Conservation (phyloP, 2,797 vertebrate genomes). For the Astyanax mexicanus region DNA sequence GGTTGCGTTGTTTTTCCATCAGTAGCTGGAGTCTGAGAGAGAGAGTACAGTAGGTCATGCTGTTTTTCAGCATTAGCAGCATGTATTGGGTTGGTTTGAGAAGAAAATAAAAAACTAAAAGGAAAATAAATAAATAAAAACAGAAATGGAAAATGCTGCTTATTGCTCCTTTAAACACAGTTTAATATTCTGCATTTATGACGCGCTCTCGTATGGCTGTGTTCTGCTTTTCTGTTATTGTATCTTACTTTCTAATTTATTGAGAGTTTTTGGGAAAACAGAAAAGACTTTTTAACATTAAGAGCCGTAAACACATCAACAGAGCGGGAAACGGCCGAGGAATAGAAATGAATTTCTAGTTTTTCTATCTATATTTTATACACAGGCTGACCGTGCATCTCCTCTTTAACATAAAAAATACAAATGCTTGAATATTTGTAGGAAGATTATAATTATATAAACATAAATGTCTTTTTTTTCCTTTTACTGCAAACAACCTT, state of each 20-base stretch:
- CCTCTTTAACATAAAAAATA: conserved; percentile 37
- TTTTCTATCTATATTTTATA: conserved; percentile 68
- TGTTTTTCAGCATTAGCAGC: too few relatives aligned
- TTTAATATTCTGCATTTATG: conserved; percentile 64
- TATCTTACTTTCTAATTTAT: conserved; percentile 79
- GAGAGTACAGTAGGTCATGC: too few relatives aligned
- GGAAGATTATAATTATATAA: not conserved
- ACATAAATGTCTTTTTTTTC: conserved; percentile 35
- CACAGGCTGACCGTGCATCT: conserved; percentile 51
- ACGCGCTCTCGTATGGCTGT: conserved; percentile 57
- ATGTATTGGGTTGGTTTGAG: too few relatives aligned
- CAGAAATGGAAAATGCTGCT: conserved; percentile 33
- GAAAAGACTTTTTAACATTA: conserved; percentile 62
- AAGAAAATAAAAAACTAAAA: too few relatives aligned
- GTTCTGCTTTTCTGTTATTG: conserved; percentile 62
- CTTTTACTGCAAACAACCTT: conserved; percentile 33
- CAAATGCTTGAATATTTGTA: conserved; percentile 51
- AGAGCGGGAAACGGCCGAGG: conserved; percentile 52
- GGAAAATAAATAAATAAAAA: too few relatives aligned
- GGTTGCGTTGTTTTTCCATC: too few relatives aligned
- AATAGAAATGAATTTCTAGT: conserved; percentile 52
- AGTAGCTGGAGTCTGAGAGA: too few relatives aligned
- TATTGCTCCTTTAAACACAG: conserved; percentile 40
- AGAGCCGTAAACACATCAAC: conserved; percentile 67
- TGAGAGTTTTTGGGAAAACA: conserved; percentile 57